Evolutionary conservation across 2,113 vertebrate genomes (phyloP).

Genomic region (Proteles cristata): DNA sequence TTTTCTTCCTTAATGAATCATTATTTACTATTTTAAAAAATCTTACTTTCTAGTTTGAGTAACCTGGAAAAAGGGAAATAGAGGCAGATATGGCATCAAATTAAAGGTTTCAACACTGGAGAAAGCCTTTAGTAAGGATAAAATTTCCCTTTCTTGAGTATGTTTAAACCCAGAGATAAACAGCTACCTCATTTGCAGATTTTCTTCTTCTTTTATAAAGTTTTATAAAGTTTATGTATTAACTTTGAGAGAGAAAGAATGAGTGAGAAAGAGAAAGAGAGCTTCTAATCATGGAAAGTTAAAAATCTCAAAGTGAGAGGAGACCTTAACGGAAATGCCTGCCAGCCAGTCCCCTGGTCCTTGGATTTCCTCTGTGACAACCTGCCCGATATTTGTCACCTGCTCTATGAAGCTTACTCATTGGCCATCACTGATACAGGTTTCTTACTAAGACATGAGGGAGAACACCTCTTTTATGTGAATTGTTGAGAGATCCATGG

Average conservation of each 20-base stretch:
- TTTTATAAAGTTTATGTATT: no score
- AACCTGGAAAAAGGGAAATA: not conserved
- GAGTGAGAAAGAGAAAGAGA: no score
- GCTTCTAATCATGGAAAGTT: conserved; percentile 35
- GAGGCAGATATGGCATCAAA: not conserved
- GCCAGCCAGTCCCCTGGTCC: not conserved
- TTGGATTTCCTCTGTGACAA: not conserved
- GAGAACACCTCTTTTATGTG: not conserved
- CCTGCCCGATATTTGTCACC: not conserved
- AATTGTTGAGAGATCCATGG: not conserved
- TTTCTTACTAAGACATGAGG: not conserved
- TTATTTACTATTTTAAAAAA: not conserved
- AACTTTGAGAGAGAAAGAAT: no score
- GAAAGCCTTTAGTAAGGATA: conserved; percentile 7
- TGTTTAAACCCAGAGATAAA: not conserved
- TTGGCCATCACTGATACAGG: not conserved
- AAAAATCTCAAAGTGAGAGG: not conserved
- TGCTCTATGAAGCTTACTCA: not conserved
- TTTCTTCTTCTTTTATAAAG: not conserved
- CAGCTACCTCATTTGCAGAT: not conserved
- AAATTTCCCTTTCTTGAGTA: not conserved
- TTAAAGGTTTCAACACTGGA: not conserved
- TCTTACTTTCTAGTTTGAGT: not conserved
- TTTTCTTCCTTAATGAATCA: not conserved
- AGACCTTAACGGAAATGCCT: not conserved